These are phyloP conservation scores for Ophioninae sp. DNA, from an alignment of 2,888 invertebrate genomes.

Conservation along the genomic window DNA sequence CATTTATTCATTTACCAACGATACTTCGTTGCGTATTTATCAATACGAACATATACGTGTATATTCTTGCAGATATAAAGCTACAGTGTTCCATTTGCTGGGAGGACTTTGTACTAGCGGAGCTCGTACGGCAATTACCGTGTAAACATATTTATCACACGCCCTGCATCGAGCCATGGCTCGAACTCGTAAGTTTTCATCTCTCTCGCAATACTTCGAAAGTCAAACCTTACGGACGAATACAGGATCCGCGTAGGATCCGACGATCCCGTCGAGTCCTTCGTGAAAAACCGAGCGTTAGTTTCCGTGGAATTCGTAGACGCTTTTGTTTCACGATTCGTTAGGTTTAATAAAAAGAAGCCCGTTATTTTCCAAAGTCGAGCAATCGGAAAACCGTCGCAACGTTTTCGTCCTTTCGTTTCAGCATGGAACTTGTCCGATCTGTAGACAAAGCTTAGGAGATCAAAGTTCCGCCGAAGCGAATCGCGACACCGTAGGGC, in stretches of 20 bases:
- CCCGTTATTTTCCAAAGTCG: too few species aligned
- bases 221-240: neutral
- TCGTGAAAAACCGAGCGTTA: too few species aligned
- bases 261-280: too few species aligned
- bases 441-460: constrained; percentile 91
- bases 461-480: constrained; percentile 81
- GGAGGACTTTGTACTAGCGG: constrained; percentile 92
- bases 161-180: constrained; percentile 96
- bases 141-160: constrained; percentile 96
- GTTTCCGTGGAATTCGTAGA: too few species aligned
- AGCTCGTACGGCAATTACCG: constrained; percentile 89
- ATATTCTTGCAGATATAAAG: constrained; percentile 83
- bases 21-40: constrained; percentile 8
- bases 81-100: constrained; percentile 98
- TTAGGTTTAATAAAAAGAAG: too few species aligned
- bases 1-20: neutral
- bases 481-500: constrained; percentile 77
- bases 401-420: constrained; percentile 62
- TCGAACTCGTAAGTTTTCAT: constrained; percentile 86
- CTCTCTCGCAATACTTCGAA: neutral
- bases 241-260: too few species aligned
- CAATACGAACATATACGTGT: neutral
- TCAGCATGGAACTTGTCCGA: constrained; percentile 96
- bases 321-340: too few species aligned
- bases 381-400: too few species aligned